Evolutionary conservation across 2,113 vertebrate species (phyloP), one percentile per base, ranked within the genome.

Genomic region (Rhinichthys klamathensis): DNA sequence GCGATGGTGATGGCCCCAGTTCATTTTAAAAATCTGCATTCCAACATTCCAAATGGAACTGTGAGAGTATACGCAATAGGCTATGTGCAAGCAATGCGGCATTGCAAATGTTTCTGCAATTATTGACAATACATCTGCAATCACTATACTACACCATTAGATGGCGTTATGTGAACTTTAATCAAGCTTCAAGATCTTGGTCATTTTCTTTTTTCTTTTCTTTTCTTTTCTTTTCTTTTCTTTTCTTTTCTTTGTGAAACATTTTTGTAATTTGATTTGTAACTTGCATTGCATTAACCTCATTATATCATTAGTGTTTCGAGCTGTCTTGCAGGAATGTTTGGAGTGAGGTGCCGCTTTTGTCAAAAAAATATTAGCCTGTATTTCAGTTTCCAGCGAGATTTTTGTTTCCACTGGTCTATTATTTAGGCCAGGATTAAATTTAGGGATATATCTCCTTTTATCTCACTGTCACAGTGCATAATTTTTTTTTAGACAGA

Each of bases 121-220:
- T 27, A 30, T 27, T 63, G 10, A 75, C 7, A 63, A 35, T 27
- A 3, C 6, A 38, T 10, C 15, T 88, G 89, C 84, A 89, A 75
- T 78, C 41, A 63, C 32, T 44, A 1, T 0, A 13, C 60, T 23
- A n/a, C 15, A 6, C 82, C 89, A 54, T 46, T 49, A 88, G 89
- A 86, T 86, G 89, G 87, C 67, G 83, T n/a, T 75, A 85, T 73
- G 49, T 60, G 27, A 41, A 77, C 76, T 67, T 21, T 23, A 12
- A 58, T 73, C 12, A 51, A 38, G 30, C 35, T 21, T 56, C 13
- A 80, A 70, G 12, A 32, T 21, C 11, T 25, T 73, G 16, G 15
- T 58, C 16, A 21, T 56, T 56, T 51, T 51, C 1, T 4, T 56
- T 56, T 11, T n/a, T n/a, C n/a, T n/a, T n/a, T n/a, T n/a, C n/a